Conservation (phyloP, 2,888 invertebrate genomes). For the Thera britannica region DNA sequence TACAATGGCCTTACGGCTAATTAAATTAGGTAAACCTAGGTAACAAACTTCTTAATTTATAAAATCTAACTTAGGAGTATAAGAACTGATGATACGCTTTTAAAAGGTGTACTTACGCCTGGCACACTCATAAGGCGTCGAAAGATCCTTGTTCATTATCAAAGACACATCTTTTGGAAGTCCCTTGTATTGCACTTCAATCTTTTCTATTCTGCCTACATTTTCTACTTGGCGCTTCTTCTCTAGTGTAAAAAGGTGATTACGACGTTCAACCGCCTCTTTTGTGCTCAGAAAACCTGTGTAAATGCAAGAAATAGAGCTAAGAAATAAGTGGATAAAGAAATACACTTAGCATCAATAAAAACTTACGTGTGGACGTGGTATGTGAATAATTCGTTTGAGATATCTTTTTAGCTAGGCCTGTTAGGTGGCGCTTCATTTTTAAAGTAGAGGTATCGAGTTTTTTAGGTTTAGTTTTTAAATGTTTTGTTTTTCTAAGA, state of each 20-base stretch:
- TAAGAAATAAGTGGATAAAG: not conserved
- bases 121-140: constrained; percentile 97
- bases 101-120: constrained; percentile 86
- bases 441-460: constrained; percentile 33
- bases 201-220: constrained; percentile 95
- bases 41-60: too few species aligned
- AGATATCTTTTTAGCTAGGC: constrained; percentile 54
- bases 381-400: constrained; percentile 48
- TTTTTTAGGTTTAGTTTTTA: not conserved
- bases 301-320: constrained; percentile 39
- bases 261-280: constrained; percentile 84
- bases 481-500: constrained; percentile 4
- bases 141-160: constrained; percentile 95
- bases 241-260: constrained; percentile 91
- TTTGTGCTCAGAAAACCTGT: constrained; percentile 78
- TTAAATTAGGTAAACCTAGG: too few species aligned
- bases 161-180: constrained; percentile 89
- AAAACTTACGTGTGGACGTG: constrained; percentile 43
- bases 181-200: constrained; percentile 92
- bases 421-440: constrained; percentile 65
- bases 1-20: too few species aligned
- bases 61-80: too few species aligned
- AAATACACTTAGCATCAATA: not conserved
- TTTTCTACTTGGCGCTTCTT: constrained; percentile 88
- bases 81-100: not conserved